Conservation (phyloP, 2,797 vertebrate genomes). For the Mycteria americana region DNA sequence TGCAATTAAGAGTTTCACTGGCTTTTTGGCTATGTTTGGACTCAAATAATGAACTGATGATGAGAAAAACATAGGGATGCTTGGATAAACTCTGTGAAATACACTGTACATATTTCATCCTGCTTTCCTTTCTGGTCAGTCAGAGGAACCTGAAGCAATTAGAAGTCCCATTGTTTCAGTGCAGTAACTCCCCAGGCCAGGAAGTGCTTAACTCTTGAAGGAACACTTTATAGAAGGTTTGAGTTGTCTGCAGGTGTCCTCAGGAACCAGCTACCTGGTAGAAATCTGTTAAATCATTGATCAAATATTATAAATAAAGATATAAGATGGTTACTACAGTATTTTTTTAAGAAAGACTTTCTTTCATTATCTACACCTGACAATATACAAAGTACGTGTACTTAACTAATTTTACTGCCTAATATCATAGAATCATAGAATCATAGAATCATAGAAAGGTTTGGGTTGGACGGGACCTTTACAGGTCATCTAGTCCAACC, state of each 20-base stretch:
- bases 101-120: not conserved
- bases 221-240: not conserved
- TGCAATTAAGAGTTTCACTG: not conserved
- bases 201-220: not conserved
- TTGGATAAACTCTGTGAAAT: not conserved
- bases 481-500: not conserved
- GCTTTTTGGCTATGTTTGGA: not conserved
- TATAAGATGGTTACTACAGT: not conserved
- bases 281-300: not conserved
- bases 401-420: not conserved
- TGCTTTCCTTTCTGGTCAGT: not conserved
- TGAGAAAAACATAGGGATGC: not conserved
- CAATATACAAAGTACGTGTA: not conserved
- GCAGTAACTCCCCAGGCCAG: not conserved
- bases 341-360: not conserved
- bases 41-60: not conserved
- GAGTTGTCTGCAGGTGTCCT: not conserved
- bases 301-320: not conserved
- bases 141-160: not conserved
- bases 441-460: not conserved
- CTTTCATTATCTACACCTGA: not conserved
- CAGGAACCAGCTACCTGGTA: not conserved
- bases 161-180: not conserved
- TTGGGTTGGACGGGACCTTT: not conserved
- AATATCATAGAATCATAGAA: not conserved